phyloP scores from a whole-genome alignment of 2,888 invertebrate species.

The Cosmorhoe ocellata region DNA sequence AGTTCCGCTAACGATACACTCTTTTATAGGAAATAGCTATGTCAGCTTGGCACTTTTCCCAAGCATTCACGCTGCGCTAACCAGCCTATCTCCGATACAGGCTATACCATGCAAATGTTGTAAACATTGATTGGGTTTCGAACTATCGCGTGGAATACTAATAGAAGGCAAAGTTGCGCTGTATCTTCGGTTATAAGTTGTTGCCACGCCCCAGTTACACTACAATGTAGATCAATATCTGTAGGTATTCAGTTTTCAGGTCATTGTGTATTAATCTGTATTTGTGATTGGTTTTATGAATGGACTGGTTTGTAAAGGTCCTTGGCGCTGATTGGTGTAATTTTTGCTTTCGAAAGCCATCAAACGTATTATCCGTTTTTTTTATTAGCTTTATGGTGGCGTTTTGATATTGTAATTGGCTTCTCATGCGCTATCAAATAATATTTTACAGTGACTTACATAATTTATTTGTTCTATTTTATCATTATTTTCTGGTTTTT shows the following conservation, averaged over 20 bases:
- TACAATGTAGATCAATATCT: slow-evolving; percentile 32
- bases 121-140: slow-evolving; percentile 51
- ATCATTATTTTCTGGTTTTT: too few relatives aligned
- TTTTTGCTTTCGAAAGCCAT: too few relatives aligned
- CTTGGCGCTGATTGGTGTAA: too few relatives aligned
- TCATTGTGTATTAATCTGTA: slow-evolving; percentile 19
- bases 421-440: too few relatives aligned
- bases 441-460: too few relatives aligned
- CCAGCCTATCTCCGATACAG: neutral
- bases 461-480: too few relatives aligned
- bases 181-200: slow-evolving; percentile 28
- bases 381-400: too few relatives aligned
- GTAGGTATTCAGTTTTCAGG: slow-evolving; percentile 16
- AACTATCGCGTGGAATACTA: slow-evolving; percentile 45
- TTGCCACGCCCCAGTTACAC: slow-evolving; percentile 22
- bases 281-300: slow-evolving; percentile 1
- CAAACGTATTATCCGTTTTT: too few relatives aligned
- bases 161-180: slow-evolving; percentile 36
- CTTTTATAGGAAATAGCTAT: too few relatives aligned
- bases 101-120: slow-evolving; percentile 22
- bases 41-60: too few relatives aligned
- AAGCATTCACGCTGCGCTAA: slow-evolving; percentile 1
- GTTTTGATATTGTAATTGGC: too few relatives aligned
- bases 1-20: too few relatives aligned
- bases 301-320: neutral